phyloP scores from a whole-genome alignment of 92 coral and sea anemone genomes.

The Pocillopora meandrina region DNA sequence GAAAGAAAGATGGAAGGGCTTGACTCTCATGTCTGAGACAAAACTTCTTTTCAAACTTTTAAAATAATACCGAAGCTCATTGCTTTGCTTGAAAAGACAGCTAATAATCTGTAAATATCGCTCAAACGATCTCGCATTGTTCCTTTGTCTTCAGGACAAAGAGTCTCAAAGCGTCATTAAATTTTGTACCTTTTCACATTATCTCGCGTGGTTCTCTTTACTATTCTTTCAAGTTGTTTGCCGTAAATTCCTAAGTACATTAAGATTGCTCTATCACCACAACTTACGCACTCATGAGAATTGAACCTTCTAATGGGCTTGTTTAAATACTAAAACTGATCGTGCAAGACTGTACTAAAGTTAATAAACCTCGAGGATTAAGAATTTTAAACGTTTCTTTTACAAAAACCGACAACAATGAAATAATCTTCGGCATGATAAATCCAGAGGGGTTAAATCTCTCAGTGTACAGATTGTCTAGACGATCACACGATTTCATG shows the following conservation, averaged over 20 bases:
- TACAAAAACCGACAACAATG: not conserved
- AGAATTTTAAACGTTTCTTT: not conserved
- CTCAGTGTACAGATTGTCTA: no score
- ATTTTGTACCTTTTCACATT: not conserved
- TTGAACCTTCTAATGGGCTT: not conserved
- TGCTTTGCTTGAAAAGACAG: conserved; percentile 10
- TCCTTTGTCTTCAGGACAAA: conserved; percentile 13
- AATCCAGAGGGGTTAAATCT: not conserved
- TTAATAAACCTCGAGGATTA: not conserved
- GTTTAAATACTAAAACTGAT: not conserved
- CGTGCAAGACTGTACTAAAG: not conserved
- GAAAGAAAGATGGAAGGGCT: not conserved
- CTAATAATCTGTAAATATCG: conserved; percentile 35
- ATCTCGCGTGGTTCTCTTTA: not conserved
- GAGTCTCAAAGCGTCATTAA: conserved; percentile 14
- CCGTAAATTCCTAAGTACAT: not conserved
- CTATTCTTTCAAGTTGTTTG: conserved; percentile 4
- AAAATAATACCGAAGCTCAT: conserved; percentile 16
- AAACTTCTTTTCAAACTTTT: not conserved
- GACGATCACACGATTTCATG: no score
- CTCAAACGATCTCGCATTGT: conserved; percentile 1
- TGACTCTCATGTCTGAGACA: not conserved
- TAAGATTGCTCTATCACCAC: not conserved
- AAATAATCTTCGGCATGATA: not conserved
- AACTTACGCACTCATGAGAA: not conserved